Conservation (phyloP, 2,113 vertebrate species). For the Sinocyclocheilus anshuiensis region DNA sequence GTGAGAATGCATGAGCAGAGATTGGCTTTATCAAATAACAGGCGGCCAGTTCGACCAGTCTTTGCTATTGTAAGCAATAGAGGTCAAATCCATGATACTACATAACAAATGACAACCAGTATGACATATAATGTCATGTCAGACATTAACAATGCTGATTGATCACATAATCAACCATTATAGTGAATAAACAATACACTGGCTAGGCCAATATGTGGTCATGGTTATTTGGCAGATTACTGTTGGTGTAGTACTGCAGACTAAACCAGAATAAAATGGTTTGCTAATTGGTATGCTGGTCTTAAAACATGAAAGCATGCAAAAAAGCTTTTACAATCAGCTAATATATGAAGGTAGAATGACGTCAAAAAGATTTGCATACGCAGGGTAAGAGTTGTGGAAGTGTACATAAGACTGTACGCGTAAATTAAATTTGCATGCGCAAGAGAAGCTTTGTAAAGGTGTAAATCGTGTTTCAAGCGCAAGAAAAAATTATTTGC, state of each 20-base stretch:
- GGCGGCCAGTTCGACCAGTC: neutral
- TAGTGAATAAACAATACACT: neutral
- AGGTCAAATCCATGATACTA: neutral
- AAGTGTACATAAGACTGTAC: too few relatives aligned
- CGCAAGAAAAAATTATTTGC: too few relatives aligned
- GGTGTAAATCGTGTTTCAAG: too few relatives aligned
- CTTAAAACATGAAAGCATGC: neutral
- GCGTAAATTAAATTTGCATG: too few relatives aligned
- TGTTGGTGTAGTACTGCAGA: neutral
- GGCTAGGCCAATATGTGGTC: neutral
- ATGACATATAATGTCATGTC: neutral
- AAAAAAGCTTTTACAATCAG: neutral
- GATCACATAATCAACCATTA: constrained; percentile 3
- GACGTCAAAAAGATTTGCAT: too few relatives aligned
- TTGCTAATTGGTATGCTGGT: neutral
- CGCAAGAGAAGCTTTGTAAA: too few relatives aligned
- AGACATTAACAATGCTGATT: neutral
- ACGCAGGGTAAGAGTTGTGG: too few relatives aligned
- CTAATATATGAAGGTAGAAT: too few relatives aligned
- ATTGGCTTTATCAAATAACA: neutral
- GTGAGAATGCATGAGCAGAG: neutral
- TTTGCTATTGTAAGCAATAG: neutral
- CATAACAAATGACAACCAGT: neutral
- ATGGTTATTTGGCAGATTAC: neutral
- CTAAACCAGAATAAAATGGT: neutral